phyloP scores from a whole-genome alignment of 1,140 invertebrate species.

The Musca domestica region DNA sequence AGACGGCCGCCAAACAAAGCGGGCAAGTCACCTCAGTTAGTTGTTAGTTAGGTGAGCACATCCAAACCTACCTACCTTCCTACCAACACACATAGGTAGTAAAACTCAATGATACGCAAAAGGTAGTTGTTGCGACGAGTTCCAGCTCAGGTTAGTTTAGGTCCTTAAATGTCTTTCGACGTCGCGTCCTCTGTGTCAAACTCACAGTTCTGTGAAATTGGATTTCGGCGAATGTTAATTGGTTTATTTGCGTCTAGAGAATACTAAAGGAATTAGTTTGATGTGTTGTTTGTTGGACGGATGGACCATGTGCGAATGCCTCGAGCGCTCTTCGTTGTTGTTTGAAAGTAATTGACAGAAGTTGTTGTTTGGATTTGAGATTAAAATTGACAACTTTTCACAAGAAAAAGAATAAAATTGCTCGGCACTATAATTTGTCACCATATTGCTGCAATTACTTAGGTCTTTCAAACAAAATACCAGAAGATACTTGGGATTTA shows the following conservation, averaged over 20 bases:
- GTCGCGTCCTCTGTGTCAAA: no score
- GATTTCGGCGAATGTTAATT: slow-evolving; percentile 18
- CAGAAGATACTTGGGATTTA: no score
- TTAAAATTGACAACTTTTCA: slow-evolving; percentile 2
- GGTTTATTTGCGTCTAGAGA: slow-evolving; percentile 20
- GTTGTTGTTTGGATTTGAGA: slow-evolving; percentile 10
- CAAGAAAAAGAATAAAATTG: background rate
- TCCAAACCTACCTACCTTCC: no score
- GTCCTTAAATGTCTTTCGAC: no score
- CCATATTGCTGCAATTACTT: no score
- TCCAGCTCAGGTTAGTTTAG: no score
- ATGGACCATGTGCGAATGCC: background rate
- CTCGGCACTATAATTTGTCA: background rate
- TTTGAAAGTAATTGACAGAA: no score
- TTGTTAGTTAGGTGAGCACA: no score
- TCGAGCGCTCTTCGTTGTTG: background rate
- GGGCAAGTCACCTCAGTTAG: no score
- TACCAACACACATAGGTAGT: background rate
- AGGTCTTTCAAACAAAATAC: no score
- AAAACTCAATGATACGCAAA: background rate
- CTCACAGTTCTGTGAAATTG: slow-evolving; percentile 8
- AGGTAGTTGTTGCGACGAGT: background rate
- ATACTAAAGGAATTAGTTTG: background rate
- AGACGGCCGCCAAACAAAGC: no score
- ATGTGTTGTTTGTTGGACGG: background rate